These are phyloP conservation scores for Sceloporus tristichus DNA, from an alignment of 2,113 vertebrate species.

Conservation along the genomic window DNA sequence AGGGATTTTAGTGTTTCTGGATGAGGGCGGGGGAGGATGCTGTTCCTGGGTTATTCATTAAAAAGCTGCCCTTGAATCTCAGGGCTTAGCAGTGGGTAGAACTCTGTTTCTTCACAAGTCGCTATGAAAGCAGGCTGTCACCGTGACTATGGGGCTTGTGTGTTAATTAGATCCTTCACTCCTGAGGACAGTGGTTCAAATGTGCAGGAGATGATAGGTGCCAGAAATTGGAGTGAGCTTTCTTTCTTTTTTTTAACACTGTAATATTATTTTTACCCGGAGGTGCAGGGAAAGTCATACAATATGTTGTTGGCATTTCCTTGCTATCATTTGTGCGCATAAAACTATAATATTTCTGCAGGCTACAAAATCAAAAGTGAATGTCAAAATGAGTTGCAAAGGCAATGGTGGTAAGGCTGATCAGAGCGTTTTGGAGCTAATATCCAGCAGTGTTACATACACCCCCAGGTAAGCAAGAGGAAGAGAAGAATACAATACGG, in stretches of 20 bases:
- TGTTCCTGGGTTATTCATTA: conserved; percentile 58
- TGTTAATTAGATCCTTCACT: conserved; percentile 75
- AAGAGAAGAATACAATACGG: neutral
- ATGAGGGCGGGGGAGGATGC: conserved; percentile 47
- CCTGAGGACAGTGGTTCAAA: conserved; percentile 59
- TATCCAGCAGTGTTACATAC: conserved; percentile 1
- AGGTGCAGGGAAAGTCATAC: conserved; percentile 32
- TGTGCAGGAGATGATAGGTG: conserved; percentile 59
- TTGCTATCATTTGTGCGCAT: conserved; percentile 43
- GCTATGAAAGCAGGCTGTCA: conserved; percentile 64
- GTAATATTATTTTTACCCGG: conserved; percentile 30
- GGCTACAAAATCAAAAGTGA: conserved; percentile 23
- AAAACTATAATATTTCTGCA: conserved; percentile 38
- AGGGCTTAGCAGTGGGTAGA: conserved; percentile 50
- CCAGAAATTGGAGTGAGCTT: conserved; percentile 49
- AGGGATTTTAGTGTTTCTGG: conserved; percentile 55
- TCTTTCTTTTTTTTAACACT: conserved; percentile 34
- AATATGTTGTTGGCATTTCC: conserved; percentile 23
- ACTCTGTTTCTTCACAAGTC: conserved; percentile 54
- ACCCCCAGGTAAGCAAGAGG: neutral
- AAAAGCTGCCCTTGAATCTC: conserved; percentile 49
- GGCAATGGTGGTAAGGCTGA: neutral
- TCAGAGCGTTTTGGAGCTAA: conserved; percentile 29
- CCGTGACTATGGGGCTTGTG: conserved; percentile 64
- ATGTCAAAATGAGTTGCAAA: conserved; percentile 15